Evolutionary conservation across 2,888 invertebrate genomes (phyloP).

Genomic region (Ophion ventricosus): DNA sequence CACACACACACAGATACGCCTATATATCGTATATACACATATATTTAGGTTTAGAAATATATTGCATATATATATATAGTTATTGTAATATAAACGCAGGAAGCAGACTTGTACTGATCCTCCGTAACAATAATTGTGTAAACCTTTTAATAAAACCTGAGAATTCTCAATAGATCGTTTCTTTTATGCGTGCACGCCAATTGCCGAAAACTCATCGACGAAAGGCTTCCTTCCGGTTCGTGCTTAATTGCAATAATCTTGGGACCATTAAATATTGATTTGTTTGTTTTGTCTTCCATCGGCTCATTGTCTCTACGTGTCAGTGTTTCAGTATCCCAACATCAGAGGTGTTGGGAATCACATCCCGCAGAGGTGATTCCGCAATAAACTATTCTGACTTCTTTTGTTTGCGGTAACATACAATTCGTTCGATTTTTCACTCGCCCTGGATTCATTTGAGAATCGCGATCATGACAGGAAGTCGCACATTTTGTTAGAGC

Average conservation of each 20-base stretch:
- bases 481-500: conserved; percentile 87
- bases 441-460: not conserved
- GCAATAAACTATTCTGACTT: not conserved
- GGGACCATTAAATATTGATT: conserved; percentile 70
- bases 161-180: conserved; percentile 73
- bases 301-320: conserved; percentile 66
- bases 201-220: not conserved
- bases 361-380: not conserved
- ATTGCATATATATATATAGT: conserved; percentile 73
- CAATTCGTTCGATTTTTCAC: not conserved
- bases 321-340: conserved; percentile 71
- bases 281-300: conserved; percentile 56
- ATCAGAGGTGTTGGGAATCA: no score
- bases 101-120: conserved; percentile 69
- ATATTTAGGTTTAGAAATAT: conserved; percentile 76
- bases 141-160: conserved; percentile 79
- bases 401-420: not conserved
- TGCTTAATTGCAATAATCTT: not conserved
- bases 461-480: not conserved
- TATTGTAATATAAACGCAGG: conserved; percentile 74
- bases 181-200: conserved; percentile 6
- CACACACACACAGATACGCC: conserved; percentile 58
- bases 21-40: conserved; percentile 69
- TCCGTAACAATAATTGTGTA: conserved; percentile 74
- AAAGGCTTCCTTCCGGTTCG: not conserved